A percentile compares a stretch with the other conserved stretches of the same genome.
Evolutionary conservation across 2,797 vertebrate species (phyloP).

Genomic region (Enteromius radiatus): DNA sequence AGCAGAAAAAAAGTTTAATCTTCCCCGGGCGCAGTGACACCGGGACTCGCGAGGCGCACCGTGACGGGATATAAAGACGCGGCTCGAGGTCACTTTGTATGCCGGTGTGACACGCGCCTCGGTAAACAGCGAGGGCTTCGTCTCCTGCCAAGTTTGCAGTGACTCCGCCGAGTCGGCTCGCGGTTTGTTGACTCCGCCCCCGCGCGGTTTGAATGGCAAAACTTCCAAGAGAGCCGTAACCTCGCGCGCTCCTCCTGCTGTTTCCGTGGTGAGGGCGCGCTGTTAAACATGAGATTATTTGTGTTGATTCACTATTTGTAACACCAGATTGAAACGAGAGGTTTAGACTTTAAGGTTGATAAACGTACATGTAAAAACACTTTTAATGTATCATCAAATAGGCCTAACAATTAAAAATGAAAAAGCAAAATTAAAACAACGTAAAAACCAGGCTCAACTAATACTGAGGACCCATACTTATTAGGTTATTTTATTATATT

Average conservation of each 20-base stretch:
- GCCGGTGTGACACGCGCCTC: slow-evolving; percentile 48
- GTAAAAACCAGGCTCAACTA: background rate
- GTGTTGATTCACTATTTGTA: background rate
- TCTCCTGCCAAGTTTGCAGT: slow-evolving; percentile 41
- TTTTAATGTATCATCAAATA: background rate
- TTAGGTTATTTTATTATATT: background rate
- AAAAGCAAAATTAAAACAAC: background rate
- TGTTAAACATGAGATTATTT: background rate
- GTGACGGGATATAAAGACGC: slow-evolving; percentile 19
- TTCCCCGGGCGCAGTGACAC: background rate
- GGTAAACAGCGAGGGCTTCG: slow-evolving; percentile 40
- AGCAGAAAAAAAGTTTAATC: background rate
- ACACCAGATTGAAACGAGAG: background rate
- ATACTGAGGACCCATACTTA: background rate
- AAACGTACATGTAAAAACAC: background rate
- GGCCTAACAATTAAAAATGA: background rate
- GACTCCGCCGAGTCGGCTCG: slow-evolving; percentile 44
- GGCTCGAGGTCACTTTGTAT: slow-evolving; percentile 36
- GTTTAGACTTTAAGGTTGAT: background rate
- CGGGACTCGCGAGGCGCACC: background rate
- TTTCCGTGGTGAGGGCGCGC: slow-evolving; percentile 9
- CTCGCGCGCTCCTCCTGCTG: slow-evolving; percentile 57
- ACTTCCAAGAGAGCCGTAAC: background rate
- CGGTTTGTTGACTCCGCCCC: slow-evolving; percentile 29
- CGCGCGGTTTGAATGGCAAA: slow-evolving; percentile 37